Evolutionary conservation across 2,888 invertebrate genomes (phyloP), one percentile per base, ranked within the genome.

Genomic region (Drosophila mulleri): DNA sequence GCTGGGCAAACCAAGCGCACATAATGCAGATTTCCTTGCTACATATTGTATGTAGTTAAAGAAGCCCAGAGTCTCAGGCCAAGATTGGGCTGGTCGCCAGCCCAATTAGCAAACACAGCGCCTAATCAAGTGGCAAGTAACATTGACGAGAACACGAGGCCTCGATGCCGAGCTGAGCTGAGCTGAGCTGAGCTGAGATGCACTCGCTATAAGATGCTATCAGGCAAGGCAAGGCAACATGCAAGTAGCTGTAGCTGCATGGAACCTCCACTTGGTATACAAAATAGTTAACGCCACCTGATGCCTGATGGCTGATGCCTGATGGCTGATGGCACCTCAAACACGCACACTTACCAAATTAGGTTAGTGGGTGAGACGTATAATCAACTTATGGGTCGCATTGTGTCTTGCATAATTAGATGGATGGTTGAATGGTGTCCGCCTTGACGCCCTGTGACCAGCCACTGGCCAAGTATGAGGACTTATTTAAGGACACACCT

Each of bases 351-450:
- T 50, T 58, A 70, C 57, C 47, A 67, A 83, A 87, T 90, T 87
- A 69, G 87, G 87, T 87, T 87, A 87, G 88, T 87, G 87, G 90
- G 90, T 86, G 83, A 87, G 81, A 79, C 79, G 81, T 75, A 85
- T 89, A 89, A 88, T 87, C 88, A 83, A 85, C 77, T 85, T 83
- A 89, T 89, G 82, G 83, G 80, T 84, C 79, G 82, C 69, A 72
- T 72, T 86, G 75, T 72, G 70, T 73, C 74, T 77, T 80, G 67
- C 84, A 82, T 86, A 87, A 87, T 89, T 89, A 83, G 84, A 87
- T 75, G 56, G 64, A 68, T 80, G 77, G 84, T 79, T 75, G 59
- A 58, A 72, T 80, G 77, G 78, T 58, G 62, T 61, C 29, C 47
- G 80, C 75, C 76, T 84, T 71, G 85, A 62, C 68, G 79, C 57